Evolutionary conservation across 2,888 invertebrate genomes (phyloP).

Genomic region (Carpatolechia fugitivella): DNA sequence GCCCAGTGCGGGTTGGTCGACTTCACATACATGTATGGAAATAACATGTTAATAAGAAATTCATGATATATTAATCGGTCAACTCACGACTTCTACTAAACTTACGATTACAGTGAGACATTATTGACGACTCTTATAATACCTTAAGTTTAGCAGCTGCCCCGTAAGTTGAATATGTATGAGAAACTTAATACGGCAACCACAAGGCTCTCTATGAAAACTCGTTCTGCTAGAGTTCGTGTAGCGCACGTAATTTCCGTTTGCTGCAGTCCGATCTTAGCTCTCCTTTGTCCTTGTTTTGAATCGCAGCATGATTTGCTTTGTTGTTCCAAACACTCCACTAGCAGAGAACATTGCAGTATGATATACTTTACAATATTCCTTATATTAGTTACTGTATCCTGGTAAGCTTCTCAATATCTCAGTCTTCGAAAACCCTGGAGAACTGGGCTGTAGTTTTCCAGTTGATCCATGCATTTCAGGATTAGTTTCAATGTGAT

Average conservation of each 20-base stretch:
- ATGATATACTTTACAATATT: not conserved
- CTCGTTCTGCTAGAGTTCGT: not conserved
- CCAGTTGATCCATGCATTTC: not conserved
- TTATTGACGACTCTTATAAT: too few relatives aligned
- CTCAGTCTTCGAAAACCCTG: not conserved
- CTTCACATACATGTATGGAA: too few relatives aligned
- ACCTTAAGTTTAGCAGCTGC: too few relatives aligned
- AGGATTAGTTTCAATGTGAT: conserved; percentile 2
- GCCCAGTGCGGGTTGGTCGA: too few relatives aligned
- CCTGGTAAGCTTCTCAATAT: not conserved
- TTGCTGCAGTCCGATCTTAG: conserved; percentile 2
- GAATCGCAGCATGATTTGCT: not conserved
- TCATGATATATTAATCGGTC: too few relatives aligned
- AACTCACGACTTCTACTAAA: too few relatives aligned
- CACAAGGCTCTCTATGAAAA: not conserved
- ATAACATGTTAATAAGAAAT: too few relatives aligned
- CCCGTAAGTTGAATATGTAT: too few relatives aligned
- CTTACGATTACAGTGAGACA: too few relatives aligned
- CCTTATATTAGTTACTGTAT: not conserved
- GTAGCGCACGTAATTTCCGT: conserved; percentile 1
- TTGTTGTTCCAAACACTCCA: not conserved
- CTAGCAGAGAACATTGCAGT: too few relatives aligned
- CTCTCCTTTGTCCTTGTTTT: conserved; percentile 1
- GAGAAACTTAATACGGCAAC: not conserved
- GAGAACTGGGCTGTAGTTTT: not conserved